Conservation (phyloP, 2,113 vertebrate species). For the Myrmophylax atrothorax region DNA sequence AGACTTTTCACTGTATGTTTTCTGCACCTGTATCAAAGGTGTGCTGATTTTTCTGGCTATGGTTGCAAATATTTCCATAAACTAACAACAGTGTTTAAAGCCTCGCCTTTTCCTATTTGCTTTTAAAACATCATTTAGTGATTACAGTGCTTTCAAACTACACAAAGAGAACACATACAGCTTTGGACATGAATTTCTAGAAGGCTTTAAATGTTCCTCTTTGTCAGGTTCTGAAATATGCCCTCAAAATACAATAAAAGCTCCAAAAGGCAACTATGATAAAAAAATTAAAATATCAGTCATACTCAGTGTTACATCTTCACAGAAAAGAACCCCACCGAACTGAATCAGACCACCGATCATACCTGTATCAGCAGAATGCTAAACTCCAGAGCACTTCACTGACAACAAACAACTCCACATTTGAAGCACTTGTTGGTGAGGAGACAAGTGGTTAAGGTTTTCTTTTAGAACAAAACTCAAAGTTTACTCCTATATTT, state of each 20-base stretch:
- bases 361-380: neutral
- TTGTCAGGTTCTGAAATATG: neutral
- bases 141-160: neutral
- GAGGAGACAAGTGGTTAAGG: neutral
- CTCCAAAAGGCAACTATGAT: neutral
- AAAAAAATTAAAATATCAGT: neutral
- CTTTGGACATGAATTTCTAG: neutral
- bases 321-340: rapidly evolving
- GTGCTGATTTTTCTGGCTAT: neutral
- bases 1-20: constrained; percentile 16
- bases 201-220: neutral
- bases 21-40: constrained; percentile 14
- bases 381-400: constrained; percentile 6
- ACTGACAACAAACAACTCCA: neutral
- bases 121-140: constrained; percentile 4
- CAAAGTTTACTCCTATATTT: constrained; percentile 29
- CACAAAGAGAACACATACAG: neutral
- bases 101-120: neutral
- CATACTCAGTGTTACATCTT: neutral
- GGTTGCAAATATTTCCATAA: constrained; percentile 21
- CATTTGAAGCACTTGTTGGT: neutral
- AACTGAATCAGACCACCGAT: neutral
- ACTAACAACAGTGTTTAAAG: neutral
- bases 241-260: neutral
- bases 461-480: constrained; percentile 9